A percentile compares a stretch with the other conserved stretches of the same genome.
Evolutionary conservation across 2,888 invertebrate genomes (phyloP).

Genomic region (Drosophila atripex): DNA sequence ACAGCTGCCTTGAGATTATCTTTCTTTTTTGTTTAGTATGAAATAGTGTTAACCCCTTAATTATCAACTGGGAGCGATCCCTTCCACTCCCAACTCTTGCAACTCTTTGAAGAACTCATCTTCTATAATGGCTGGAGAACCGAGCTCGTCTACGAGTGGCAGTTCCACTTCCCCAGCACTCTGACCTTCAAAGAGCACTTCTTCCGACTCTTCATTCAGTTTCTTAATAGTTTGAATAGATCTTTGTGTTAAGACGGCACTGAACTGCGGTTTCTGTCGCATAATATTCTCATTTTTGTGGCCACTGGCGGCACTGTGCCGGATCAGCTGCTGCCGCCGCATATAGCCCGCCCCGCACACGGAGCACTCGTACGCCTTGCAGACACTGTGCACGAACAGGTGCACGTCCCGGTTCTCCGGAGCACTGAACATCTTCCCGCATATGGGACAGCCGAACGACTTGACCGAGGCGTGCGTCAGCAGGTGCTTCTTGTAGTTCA

Average conservation of each 20-base stretch:
- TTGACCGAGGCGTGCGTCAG: conserved; percentile 91
- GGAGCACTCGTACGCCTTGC: conserved; percentile 93
- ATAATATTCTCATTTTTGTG: conserved; percentile 92
- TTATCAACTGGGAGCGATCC: neutral
- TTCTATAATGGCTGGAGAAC: neutral
- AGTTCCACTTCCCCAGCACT: neutral
- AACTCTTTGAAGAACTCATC: neutral
- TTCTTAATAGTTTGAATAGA: neutral
- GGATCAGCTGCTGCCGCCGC: conserved; percentile 92
- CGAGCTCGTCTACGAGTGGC: neutral
- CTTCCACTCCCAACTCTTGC: neutral
- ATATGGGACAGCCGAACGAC: conserved; percentile 91
- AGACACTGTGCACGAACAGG: conserved; percentile 92
- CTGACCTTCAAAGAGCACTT: too few relatives aligned
- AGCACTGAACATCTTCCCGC: conserved; percentile 93
- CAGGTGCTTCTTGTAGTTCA: conserved; percentile 90
- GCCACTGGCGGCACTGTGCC: conserved; percentile 84
- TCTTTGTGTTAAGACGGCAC: conserved; percentile 18
- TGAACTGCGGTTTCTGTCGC: conserved; percentile 90
- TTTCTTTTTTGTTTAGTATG: too few relatives aligned
- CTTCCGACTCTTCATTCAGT: neutral
- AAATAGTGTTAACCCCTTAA: neutral
- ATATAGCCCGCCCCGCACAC: conserved; percentile 93
- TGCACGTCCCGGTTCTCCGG: conserved; percentile 94
- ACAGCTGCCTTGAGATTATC: neutral